phyloP scores from a whole-genome alignment of 2,113 vertebrate genomes.

The Myiozetetes cayanensis region DNA sequence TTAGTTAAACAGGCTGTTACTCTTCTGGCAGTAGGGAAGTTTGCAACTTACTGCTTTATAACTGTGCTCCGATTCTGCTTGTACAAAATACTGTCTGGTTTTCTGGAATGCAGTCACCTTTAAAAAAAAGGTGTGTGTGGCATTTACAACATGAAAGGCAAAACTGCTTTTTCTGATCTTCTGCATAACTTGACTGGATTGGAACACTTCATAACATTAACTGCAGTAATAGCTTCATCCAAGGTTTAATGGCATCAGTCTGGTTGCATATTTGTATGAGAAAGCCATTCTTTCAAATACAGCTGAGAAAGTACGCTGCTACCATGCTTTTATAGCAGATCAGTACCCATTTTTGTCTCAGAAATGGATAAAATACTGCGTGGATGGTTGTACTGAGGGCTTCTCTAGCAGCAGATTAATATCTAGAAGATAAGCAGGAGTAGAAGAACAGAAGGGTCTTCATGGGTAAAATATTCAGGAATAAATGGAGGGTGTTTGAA shows the following conservation, averaged over 20 bases:
- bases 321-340: not conserved
- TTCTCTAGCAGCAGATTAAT: not conserved
- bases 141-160: not conserved
- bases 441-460: not conserved
- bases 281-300: not conserved
- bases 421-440: not conserved
- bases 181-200: not conserved
- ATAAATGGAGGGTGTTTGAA: not conserved
- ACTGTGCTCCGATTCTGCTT: not conserved
- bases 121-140: not conserved
- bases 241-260: not conserved
- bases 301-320: not conserved
- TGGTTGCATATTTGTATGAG: not conserved
- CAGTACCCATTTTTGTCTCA: not conserved
- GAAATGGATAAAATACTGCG: not conserved
- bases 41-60: not conserved
- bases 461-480: not conserved
- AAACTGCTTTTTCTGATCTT: not conserved
- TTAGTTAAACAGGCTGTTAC: not conserved
- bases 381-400: not conserved
- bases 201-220: not conserved
- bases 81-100: not conserved
- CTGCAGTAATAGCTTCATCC: not conserved
- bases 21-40: not conserved
- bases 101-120: not conserved